Conservation (phyloP, 1,140 invertebrate genomes). For the Pseudomyrmex gracilis region DNA sequence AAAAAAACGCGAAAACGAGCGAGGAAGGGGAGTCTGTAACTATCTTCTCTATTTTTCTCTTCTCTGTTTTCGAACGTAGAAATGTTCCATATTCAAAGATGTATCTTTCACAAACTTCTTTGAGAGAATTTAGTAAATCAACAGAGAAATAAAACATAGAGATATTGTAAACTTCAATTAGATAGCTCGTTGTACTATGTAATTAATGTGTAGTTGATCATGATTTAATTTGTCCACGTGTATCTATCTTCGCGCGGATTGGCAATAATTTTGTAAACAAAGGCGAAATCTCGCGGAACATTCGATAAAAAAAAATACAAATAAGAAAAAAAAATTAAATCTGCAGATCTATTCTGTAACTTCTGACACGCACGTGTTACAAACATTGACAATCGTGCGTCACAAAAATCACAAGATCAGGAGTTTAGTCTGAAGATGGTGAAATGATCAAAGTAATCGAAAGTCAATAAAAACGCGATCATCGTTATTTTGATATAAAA, state of each 20-base stretch:
- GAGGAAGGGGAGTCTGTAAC: slow-evolving; percentile 7
- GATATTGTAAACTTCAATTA: slow-evolving; percentile 31
- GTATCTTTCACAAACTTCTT: slow-evolving; percentile 9
- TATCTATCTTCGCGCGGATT: slow-evolving; percentile 17
- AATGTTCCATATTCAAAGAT: slow-evolving; percentile 3
- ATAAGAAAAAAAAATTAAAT: neutral
- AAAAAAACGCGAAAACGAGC: slow-evolving; percentile 44
- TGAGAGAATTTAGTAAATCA: slow-evolving; percentile 1
- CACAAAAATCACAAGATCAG: too few species aligned
- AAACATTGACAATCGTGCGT: too few species aligned
- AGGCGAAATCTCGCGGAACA: neutral
- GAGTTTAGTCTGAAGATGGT: neutral
- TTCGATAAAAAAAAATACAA: slow-evolving; percentile 15
- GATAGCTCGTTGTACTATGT: slow-evolving; percentile 35
- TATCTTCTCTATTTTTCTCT: slow-evolving; percentile 64
- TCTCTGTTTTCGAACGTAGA: slow-evolving; percentile 53
- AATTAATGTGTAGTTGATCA: slow-evolving; percentile 29
- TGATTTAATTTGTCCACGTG: slow-evolving; percentile 43
- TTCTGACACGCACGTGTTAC: too few species aligned
- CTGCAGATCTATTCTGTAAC: too few species aligned
- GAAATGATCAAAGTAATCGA: slow-evolving; percentile 57
- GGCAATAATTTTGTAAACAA: slow-evolving; percentile 58
- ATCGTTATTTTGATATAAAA: slow-evolving; percentile 35
- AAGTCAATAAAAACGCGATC: slow-evolving; percentile 40
- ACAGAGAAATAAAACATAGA: slow-evolving; percentile 28